These are phyloP conservation scores for Microplitis deprimator DNA, from an alignment of 2,888 invertebrate genomes.

Conservation along the genomic window DNA sequence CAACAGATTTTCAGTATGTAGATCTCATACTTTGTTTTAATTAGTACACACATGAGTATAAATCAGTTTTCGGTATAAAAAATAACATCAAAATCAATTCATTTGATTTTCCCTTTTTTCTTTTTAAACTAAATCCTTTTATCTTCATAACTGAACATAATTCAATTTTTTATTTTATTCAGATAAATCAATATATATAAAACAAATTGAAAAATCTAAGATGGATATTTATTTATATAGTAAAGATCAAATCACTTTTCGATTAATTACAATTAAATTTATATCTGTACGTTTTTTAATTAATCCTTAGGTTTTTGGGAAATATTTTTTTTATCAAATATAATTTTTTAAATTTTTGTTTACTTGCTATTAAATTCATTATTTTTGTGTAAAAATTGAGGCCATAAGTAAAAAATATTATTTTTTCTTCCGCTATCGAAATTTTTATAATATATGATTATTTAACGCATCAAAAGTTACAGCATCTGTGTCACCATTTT, in stretches of 20 bases:
- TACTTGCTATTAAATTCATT: too few species aligned
- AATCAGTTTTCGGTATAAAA: conserved; percentile 52
- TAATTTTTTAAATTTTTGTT: conserved; percentile 5
- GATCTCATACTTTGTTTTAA: conserved; percentile 8
- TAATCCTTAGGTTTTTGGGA: conserved; percentile 16
- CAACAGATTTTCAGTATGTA: conserved; percentile 20
- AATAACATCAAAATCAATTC: conserved; percentile 52
- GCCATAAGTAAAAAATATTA: too few species aligned
- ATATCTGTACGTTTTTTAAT: background rate
- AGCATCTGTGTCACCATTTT: background rate
- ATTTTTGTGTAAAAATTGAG: too few species aligned
- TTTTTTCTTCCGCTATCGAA: too few species aligned
- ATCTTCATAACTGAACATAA: conserved; percentile 20
- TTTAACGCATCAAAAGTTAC: background rate
- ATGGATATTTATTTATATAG: too few species aligned
- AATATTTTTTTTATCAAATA: conserved; percentile 35
- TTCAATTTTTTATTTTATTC: conserved; percentile 20
- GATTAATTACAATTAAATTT: too few species aligned
- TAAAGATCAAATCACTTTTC: too few species aligned
- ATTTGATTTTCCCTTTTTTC: conserved; percentile 11
- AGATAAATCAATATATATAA: conserved; percentile 11
- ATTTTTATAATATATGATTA: background rate
- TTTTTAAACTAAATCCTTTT: conserved; percentile 35
- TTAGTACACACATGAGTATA: conserved; percentile 14
- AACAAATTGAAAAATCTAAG: too few species aligned